Evolutionary conservation across 2,797 vertebrate species (phyloP), one percentile per base, ranked within the genome.

Genomic region (Sparus aurata): DNA sequence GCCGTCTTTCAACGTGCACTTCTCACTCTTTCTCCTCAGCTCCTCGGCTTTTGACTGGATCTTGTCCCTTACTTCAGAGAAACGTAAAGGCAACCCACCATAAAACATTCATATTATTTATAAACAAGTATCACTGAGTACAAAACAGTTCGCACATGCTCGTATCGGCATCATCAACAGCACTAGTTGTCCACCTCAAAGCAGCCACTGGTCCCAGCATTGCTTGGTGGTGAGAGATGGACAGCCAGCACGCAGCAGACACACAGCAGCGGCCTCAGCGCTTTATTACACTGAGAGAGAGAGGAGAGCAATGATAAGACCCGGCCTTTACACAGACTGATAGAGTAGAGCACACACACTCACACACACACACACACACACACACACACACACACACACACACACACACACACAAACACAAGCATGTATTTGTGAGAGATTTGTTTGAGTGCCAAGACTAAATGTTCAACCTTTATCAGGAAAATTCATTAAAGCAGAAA

Each of bases 191-290:
- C 52, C 54, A 63, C 66, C 79, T 85, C 84, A 88, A 88, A 84
- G 81, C 76, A 72, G 67, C 83, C 83, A 75, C 53, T 89, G 85
- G 84, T 74, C 34, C 20, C 60, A 73, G 91, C 94, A 95, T 95
- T 94, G 86, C 89, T 66, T 93, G 87, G 94, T 94, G 94, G 73
- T 94, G 95, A 95, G 77, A 93, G 95, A 94, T 85, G 87, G 85
- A 85, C 75, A 79, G 87, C 67, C 34, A 73, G 87, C 82, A 79
- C 49, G 45, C 69, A 25, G 45, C 69, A 25, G 86, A 82, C 82
- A 57, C 75, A 69, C 79, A 47, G 75, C 73, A 79, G 85, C 71
- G 64, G 87, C 87, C 74, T 80, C 70, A 55, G 41, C 60, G 61
- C 60, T 88, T 94, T 90, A 94, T 93, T 93, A 93, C 79, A 81